A percentile compares a stretch with the other conserved stretches of the same genome.
phyloP scores from a whole-genome alignment of 1,140 invertebrate genomes.

The Diorhabda carinulata region DNA sequence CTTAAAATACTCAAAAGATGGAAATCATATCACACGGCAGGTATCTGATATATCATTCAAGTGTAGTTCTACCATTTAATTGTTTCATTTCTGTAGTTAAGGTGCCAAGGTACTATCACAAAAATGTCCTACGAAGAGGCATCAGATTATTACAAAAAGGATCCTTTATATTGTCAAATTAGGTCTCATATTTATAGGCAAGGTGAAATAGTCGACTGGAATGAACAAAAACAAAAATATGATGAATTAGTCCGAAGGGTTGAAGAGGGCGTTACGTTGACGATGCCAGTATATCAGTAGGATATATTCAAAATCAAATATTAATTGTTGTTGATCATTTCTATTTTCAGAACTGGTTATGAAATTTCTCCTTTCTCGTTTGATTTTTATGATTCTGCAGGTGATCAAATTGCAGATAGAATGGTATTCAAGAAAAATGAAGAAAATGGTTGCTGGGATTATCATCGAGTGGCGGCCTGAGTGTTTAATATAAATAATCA shows the following conservation, averaged over 20 bases:
- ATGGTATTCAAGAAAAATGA: constrained; percentile 31
- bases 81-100: constrained; percentile 21
- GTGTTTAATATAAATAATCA: too few relatives aligned
- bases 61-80: neutral
- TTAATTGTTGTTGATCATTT: neutral
- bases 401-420: constrained; percentile 45
- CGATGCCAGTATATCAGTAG: constrained; percentile 28
- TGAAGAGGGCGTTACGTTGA: constrained; percentile 13
- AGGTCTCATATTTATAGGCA: constrained; percentile 28
- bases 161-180: constrained; percentile 21
- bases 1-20: constrained; percentile 47
- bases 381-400: constrained; percentile 46
- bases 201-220: constrained; percentile 25
- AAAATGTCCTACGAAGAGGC: constrained; percentile 18
- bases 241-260: constrained; percentile 28
- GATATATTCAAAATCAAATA: constrained; percentile 7
- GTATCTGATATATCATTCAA: neutral
- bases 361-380: constrained; percentile 45
- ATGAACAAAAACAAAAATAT: constrained; percentile 28
- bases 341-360: constrained; percentile 44
- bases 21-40: constrained; percentile 30
- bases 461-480: constrained; percentile 36
- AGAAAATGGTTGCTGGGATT: constrained; percentile 28
- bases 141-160: constrained; percentile 23
- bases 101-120: constrained; percentile 26